Conservation (phyloP, 2,113 vertebrate species). For the Perca fluviatilis region DNA sequence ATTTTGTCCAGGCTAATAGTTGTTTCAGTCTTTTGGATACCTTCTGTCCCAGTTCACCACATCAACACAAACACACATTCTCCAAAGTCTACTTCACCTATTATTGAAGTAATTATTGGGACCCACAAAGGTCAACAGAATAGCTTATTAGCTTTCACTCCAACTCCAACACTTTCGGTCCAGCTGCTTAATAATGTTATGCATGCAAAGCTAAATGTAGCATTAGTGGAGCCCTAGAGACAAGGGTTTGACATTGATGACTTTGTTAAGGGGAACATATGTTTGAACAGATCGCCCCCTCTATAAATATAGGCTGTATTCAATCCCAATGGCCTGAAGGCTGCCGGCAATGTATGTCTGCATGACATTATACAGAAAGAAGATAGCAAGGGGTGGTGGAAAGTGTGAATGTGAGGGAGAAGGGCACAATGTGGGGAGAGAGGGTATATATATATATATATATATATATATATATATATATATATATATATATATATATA, state of each 20-base stretch:
- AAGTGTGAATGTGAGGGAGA: slow-evolving; percentile 12
- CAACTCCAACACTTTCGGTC: slow-evolving; percentile 57
- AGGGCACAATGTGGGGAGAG: slow-evolving; percentile 29
- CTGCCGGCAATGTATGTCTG: slow-evolving; percentile 74
- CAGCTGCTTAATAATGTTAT: slow-evolving; percentile 62
- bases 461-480: too few species aligned
- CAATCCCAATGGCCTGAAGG: slow-evolving; percentile 74
- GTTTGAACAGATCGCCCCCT: slow-evolving; percentile 79
- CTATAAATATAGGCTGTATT: slow-evolving; percentile 83
- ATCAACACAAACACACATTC: slow-evolving; percentile 40
- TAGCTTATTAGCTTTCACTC: slow-evolving; percentile 66
- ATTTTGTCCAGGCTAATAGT: slow-evolving; percentile 18
- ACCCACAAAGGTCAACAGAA: slow-evolving; percentile 46
- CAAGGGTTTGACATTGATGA: slow-evolving; percentile 75
- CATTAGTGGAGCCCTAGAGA: slow-evolving; percentile 68
- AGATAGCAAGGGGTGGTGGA: slow-evolving; percentile 4
- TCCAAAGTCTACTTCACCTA: slow-evolving; percentile 35
- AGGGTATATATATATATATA: too few species aligned
- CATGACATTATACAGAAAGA: slow-evolving; percentile 71
- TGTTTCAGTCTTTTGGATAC: slow-evolving; percentile 5
- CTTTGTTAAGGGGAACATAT: slow-evolving; percentile 81
- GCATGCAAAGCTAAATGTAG: slow-evolving; percentile 73
- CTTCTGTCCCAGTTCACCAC: slow-evolving; percentile 12
- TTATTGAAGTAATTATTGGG: slow-evolving; percentile 58
- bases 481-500: too few species aligned